These are phyloP conservation scores for Hyaena hyaena DNA, from an alignment of 2,113 vertebrate genomes.

Conservation along the genomic window DNA sequence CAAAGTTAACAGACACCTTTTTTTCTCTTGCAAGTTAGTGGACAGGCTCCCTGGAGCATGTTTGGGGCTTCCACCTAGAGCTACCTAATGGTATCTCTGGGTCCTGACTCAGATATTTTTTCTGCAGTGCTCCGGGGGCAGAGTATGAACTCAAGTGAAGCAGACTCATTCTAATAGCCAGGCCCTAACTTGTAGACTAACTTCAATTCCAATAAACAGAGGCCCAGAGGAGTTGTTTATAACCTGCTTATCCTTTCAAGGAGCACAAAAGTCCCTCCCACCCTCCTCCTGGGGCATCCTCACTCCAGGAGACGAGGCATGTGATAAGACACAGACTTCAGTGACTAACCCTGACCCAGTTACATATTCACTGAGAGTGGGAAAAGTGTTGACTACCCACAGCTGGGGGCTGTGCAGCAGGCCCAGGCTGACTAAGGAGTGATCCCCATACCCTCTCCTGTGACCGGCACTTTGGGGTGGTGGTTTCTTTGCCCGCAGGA, in stretches of 20 bases:
- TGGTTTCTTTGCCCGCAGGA: background rate
- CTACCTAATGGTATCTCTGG: background rate
- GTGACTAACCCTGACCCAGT: background rate
- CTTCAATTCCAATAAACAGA: background rate
- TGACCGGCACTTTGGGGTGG: constrained; percentile 3
- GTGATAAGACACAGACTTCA: constrained; percentile 3
- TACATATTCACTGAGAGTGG: background rate
- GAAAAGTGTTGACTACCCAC: background rate
- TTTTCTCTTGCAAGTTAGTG: constrained; percentile 47
- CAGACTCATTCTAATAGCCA: background rate
- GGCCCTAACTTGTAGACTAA: constrained; percentile 58
- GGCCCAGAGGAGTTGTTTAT: constrained; percentile 30
- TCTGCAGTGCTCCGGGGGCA: background rate
- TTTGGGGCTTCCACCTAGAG: background rate
- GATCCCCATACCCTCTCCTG: background rate
- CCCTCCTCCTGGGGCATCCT: background rate
- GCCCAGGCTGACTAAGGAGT: background rate
- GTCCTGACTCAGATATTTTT: background rate
- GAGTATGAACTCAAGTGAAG: background rate
- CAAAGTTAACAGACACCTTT: constrained; percentile 46
- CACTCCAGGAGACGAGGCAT: background rate
- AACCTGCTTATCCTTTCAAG: constrained; percentile 58
- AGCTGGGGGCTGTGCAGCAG: background rate
- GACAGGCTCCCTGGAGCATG: background rate
- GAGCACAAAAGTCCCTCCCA: constrained; percentile 65